phyloP scores from a whole-genome alignment of 2,888 invertebrate genomes.

The Leptinotarsa rubiginosa region DNA sequence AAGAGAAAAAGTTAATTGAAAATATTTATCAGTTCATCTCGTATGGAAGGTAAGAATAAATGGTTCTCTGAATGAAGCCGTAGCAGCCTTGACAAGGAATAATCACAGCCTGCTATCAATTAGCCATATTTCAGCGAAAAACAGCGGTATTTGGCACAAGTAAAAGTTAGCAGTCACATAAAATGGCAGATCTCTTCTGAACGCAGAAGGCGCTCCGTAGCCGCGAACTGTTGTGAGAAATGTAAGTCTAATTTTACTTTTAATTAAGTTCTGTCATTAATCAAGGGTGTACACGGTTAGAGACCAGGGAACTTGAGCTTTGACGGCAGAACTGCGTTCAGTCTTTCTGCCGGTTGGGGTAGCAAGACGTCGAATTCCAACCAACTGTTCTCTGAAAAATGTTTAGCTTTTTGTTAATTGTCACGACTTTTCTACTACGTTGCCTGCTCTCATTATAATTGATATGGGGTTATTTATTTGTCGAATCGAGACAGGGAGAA shows the following conservation, averaged over 20 bases:
- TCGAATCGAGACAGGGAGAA: neutral
- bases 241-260: conserved; percentile 67
- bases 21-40: neutral
- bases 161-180: conserved; percentile 19
- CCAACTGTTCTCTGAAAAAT: conserved; percentile 53
- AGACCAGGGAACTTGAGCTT: conserved; percentile 30
- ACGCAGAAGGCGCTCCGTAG: conserved; percentile 10
- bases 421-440: conserved; percentile 47
- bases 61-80: neutral
- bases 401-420: conserved; percentile 50
- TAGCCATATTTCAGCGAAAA: conserved; percentile 25
- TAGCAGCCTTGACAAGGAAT: conserved; percentile 14
- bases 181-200: conserved; percentile 23
- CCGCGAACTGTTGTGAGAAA: conserved; percentile 55
- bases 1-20: neutral
- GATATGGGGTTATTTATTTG: conserved; percentile 9
- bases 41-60: neutral
- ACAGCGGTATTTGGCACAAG: conserved; percentile 28
- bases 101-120: conserved; percentile 12
- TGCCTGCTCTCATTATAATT: neutral
- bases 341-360: conserved; percentile 39
- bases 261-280: conserved; percentile 69
- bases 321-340: conserved; percentile 43
- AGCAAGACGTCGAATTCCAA: conserved; percentile 40
- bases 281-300: conserved; percentile 61